phyloP scores from a whole-genome alignment of 2,113 vertebrate species.

The Kobus ellipsiprymnus region DNA sequence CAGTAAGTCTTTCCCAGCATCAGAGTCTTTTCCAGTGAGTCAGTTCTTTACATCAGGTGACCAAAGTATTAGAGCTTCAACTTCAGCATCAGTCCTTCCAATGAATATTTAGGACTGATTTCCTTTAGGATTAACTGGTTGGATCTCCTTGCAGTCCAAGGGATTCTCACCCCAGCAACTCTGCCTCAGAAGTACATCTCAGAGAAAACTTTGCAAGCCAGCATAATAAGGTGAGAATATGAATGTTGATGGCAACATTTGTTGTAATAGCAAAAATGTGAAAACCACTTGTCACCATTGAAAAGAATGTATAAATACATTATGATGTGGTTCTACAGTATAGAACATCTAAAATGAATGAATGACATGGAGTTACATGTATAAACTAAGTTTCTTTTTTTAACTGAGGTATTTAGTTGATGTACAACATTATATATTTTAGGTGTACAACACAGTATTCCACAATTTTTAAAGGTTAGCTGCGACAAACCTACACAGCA shows the following conservation, averaged over 20 bases:
- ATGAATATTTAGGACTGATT: not conserved
- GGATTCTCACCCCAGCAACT: not conserved
- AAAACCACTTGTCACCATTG: not conserved
- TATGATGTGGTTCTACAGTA: not conserved
- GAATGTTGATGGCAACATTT: not conserved
- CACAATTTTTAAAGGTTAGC: not conserved
- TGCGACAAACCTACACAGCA: not conserved
- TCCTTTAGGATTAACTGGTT: not conserved
- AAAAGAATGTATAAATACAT: not conserved
- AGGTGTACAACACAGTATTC: not conserved
- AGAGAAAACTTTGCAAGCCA: not conserved
- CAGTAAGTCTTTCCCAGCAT: not conserved
- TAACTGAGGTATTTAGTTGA: not conserved
- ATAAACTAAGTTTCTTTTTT: not conserved
- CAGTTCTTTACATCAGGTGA: not conserved
- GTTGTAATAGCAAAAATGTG: not conserved
- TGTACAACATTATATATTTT: not conserved
- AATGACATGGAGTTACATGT: not conserved
- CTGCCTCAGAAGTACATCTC: not conserved
- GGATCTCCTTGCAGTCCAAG: not conserved
- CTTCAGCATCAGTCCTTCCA: not conserved
- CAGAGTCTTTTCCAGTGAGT: not conserved
- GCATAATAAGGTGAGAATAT: not conserved
- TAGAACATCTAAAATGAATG: not conserved
- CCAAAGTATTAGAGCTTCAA: not conserved